Evolutionary conservation across 2,888 invertebrate species (phyloP), one percentile per base, ranked within the genome.

Genomic region (Cosmia pyralina): DNA sequence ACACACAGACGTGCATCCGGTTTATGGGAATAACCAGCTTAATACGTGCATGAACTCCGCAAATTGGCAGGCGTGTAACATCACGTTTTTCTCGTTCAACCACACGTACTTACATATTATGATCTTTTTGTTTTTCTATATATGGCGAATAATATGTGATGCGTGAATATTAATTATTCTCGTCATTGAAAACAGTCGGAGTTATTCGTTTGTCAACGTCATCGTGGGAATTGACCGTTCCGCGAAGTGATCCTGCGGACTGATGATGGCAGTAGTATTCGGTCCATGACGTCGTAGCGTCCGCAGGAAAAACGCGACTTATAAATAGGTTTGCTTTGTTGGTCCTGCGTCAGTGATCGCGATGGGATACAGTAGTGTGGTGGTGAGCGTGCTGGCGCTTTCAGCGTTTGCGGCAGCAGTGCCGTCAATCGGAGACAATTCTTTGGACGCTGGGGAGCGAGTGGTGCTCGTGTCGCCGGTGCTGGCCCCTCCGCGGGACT

Each of bases 321-420:
- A 96, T 96, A 96, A 93, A 96, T 94, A 95, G 94, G 92, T 93
- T 91, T 88, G 91, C 89, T 85, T 87, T 87, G 87, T 88, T 89
- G 82, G 87, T 93, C 94, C 94, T 92, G 91, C 92, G 92, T 88
- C 94, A 95, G 95, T 96, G 76, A 93, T 88, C 92, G 93, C 89
- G 87, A 95, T 95, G 95, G 94, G 93, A 93, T 91, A 92, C 87
- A 82, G 88, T 89, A 85, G 93, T 88, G 92, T 92, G 76, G 91
- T 90, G 85, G 91, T 93, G 85, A 88, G 90, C 88, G 90, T 92
- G 75, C 81, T 95, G 70, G 92, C 93, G 89, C 87, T 95, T 66
- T 89, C 87, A 50, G 88, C 90, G 74, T 80, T 89, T 48, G 91
- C 89, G 74, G 68, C 87, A 62, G 95, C 93, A 66, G 73, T 85